phyloP scores from a whole-genome alignment of 2,113 vertebrate species.

The Tupaia tana region DNA sequence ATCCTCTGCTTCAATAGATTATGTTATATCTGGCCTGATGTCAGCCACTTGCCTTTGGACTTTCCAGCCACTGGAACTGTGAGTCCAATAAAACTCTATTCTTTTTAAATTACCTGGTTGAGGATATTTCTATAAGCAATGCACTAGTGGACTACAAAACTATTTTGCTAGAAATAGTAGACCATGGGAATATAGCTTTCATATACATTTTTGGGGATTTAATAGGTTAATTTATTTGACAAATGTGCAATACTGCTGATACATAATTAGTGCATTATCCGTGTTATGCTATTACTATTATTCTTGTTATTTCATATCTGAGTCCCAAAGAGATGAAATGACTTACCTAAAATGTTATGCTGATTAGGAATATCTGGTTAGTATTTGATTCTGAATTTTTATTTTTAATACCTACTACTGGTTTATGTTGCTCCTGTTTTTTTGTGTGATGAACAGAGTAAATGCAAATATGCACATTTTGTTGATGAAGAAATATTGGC shows the following conservation, averaged over 20 bases:
- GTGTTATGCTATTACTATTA: background rate
- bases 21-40: too few species aligned
- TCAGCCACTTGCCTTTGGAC: too few species aligned
- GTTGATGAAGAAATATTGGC: background rate
- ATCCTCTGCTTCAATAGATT: too few species aligned
- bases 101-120: too few species aligned
- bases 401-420: background rate
- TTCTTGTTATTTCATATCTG: background rate
- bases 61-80: too few species aligned
- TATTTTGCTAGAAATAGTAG: background rate
- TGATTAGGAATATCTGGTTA: background rate
- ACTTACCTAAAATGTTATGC: background rate
- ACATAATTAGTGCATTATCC: background rate
- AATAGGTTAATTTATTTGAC: constrained; percentile 36
- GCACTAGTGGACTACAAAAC: too few species aligned
- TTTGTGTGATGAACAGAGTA: background rate
- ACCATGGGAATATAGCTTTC: background rate
- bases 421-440: background rate
- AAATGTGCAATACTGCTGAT: background rate
- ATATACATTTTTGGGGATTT: background rate
- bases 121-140: too few species aligned
- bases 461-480: background rate
- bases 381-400: background rate
- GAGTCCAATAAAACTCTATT: too few species aligned
- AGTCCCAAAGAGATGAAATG: background rate